phyloP scores from a whole-genome alignment of 2,888 invertebrate species.

The Holacanthella duospinosa region DNA sequence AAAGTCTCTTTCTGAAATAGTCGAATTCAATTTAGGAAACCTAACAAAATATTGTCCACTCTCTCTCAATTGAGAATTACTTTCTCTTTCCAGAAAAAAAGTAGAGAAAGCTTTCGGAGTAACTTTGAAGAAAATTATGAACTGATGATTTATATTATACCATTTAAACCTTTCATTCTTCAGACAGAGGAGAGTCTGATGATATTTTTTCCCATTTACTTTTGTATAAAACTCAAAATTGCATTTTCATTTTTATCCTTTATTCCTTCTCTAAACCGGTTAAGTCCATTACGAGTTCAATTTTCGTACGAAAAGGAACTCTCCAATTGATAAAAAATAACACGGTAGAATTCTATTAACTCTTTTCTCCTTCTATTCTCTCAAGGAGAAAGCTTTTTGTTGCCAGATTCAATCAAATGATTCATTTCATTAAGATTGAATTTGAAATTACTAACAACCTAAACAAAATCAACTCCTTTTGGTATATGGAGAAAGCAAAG shows the following conservation, averaged over 20 bases:
- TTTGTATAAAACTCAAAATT: background rate
- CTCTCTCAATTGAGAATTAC: background rate
- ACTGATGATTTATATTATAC: constrained; percentile 6
- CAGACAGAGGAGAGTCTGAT: background rate
- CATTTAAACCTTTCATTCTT: constrained; percentile 4
- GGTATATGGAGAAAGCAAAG: no score
- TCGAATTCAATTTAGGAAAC: constrained; percentile 6
- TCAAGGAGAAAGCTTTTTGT: no score
- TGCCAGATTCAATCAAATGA: no score
- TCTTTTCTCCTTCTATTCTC: background rate
- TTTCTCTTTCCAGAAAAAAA: background rate
- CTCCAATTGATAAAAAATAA: background rate
- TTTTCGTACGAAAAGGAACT: background rate
- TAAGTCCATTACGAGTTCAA: background rate
- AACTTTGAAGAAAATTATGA: constrained; percentile 5
- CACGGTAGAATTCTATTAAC: background rate
- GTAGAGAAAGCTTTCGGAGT: background rate
- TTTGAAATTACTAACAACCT: no score
- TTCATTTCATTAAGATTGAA: no score
- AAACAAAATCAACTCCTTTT: no score
- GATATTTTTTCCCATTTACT: background rate
- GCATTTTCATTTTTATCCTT: constrained; percentile 1
- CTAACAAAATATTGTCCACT: constrained; percentile 6
- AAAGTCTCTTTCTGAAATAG: no score
- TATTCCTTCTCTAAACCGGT: background rate